Base-by-base conservation (phyloP, 2,888 invertebrate genomes). In the Hoplodrina blanda region DNA sequence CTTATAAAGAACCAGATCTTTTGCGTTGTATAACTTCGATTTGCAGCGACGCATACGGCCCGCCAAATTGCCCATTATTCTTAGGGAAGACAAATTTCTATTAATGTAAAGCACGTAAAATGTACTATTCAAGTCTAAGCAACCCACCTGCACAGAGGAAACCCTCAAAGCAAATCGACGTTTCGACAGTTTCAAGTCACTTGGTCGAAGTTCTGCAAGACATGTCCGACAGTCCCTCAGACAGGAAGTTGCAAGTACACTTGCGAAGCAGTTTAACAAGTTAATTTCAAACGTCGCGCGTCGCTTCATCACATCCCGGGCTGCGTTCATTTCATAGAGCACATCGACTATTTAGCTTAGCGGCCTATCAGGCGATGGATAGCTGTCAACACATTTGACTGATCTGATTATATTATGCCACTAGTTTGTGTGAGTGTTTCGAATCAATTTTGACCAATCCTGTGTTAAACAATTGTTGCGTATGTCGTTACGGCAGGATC, bases 141-240 rank as follows among this genome's bases (percentile, higher is more conserved):
- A 33, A 57, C 33, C 20, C 50, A 57, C 41, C 4, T 20, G 59
- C 46, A 44, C 20, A 20, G 50, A 15, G 41, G 25, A 17, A 37
- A 68, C 37, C 8, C 13, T 56, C 11, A 11, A 41, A 41, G 41
- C 13, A 52, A 25, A 68, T 69, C n/a, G 52, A 52, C n/a, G 33
- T 20, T 52, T 68, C 20, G n/a, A 52, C 20, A 68, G 56, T 69
- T 69, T 53, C 20, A 69, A 20, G n/a, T 20, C 20, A 50, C 30
- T 52, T 33, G 52, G 53, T n/a, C 37, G 2, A 49, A 69, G 4
- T 69, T 68, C 25, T 56, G 68, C 49, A 56, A 17, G 25, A 41
- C 46, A 53, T 30, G 15, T 66, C 67, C 20, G 52, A 4, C 33
- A 2, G 46, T 11, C 19, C 0, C n/a, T 37, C 11, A 54, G 13